Conservation (phyloP, 1,140 invertebrate genomes). For the Aphelenchoides fujianensis region DNA sequence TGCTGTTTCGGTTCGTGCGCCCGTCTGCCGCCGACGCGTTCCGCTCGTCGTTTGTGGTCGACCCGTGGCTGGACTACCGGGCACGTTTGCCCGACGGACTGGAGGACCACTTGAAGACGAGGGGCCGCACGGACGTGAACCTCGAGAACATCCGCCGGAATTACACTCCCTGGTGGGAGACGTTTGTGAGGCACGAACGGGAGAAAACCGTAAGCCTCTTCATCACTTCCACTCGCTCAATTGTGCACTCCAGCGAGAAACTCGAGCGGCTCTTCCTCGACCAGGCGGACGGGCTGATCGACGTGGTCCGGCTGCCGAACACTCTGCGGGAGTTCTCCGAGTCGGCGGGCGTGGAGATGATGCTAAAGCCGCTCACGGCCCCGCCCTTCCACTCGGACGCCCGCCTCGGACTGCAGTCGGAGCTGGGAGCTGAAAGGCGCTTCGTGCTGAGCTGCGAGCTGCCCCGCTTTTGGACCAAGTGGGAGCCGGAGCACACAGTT, state of each 20-base stretch:
- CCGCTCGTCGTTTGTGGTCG: conserved; percentile 7
- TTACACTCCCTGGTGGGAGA: conserved; percentile 7
- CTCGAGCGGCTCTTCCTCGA: conserved; percentile 3
- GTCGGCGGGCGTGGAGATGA: no score
- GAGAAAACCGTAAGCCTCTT: neutral
- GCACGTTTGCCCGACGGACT: neutral
- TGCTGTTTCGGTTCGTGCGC: neutral
- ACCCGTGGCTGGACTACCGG: conserved; percentile 15
- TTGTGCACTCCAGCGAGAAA: conserved; percentile 1
- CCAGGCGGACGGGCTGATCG: neutral
- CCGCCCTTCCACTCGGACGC: neutral
- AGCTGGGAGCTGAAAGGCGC: no score
- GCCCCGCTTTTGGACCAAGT: no score
- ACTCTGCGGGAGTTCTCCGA: neutral
- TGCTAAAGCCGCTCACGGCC: neutral
- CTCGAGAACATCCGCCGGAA: neutral
- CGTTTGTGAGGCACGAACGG: neutral
- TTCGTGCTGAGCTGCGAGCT: no score
- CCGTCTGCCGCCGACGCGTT: neutral
- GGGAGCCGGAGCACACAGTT: neutral
- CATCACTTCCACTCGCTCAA: neutral
- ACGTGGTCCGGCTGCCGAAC: conserved; percentile 13
- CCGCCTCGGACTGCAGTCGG: neutral
- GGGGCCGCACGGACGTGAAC: neutral
- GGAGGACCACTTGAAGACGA: neutral